Conservation (phyloP, 2,888 invertebrate genomes). For the Urechis unicinctus region DNA sequence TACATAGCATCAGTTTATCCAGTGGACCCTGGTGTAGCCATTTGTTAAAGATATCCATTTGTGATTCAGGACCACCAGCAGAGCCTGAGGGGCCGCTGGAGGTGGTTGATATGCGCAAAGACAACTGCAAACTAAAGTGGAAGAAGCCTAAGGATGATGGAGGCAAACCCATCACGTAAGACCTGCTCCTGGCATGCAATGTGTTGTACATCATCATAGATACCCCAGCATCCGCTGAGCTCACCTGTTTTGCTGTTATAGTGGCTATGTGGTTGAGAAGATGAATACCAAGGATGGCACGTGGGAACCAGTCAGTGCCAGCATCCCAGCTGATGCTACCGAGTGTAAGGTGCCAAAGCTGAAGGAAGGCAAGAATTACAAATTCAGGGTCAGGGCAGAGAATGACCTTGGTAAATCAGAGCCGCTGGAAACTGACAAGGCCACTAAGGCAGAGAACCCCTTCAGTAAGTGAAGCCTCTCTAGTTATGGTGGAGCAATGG, state of each 20-base stretch:
- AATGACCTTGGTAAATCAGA: constrained; percentile 87
- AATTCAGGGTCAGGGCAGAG: constrained; percentile 94
- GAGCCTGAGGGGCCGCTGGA: constrained; percentile 83
- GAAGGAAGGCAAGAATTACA: constrained; percentile 90
- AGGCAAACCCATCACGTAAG: constrained; percentile 59
- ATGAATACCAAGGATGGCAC: constrained; percentile 85
- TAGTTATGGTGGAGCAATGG: too few species aligned
- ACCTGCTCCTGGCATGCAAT: constrained; percentile 1
- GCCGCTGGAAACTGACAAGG: constrained; percentile 78
- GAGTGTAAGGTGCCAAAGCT: constrained; percentile 63
- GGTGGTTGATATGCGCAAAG: constrained; percentile 79
- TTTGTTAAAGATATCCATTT: too few species aligned
- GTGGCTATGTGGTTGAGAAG: constrained; percentile 81
- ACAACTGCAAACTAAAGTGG: constrained; percentile 90
- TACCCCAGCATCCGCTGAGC: neutral
- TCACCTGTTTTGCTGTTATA: constrained; percentile 18
- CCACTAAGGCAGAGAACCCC: constrained; percentile 92
- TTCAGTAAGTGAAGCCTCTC: constrained; percentile 65
- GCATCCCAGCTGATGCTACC: constrained; percentile 29
- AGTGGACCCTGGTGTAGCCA: too few species aligned
- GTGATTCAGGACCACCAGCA: constrained; percentile 56
- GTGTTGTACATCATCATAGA: too few species aligned
- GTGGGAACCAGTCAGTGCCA: constrained; percentile 61
- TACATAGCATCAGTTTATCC: too few species aligned
- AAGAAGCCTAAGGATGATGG: constrained; percentile 92